Conservation (phyloP, 1,140 invertebrate genomes). For the Scaptomyza hsui region DNA sequence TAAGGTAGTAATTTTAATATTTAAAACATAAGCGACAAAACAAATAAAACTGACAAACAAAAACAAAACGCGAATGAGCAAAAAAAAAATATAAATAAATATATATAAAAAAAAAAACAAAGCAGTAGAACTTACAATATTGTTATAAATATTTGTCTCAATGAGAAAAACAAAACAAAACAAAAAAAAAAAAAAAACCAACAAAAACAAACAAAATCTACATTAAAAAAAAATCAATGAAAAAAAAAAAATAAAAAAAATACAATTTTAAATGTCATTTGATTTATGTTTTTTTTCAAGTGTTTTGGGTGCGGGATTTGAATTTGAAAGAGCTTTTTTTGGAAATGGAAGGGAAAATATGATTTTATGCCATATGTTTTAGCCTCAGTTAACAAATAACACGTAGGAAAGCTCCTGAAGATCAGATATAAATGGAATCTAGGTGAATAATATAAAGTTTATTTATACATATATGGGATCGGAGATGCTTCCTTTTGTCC, state of each 20-base stretch:
- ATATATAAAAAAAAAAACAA: constrained; percentile 29
- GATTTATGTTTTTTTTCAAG: background rate
- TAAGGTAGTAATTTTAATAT: constrained; percentile 82
- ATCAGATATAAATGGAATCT: too few relatives aligned
- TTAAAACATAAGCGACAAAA: constrained; percentile 70
- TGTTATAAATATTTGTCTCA: constrained; percentile 82
- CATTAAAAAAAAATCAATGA: constrained; percentile 61
- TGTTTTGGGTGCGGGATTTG: too few relatives aligned
- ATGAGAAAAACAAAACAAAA: constrained; percentile 59
- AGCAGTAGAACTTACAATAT: constrained; percentile 75
- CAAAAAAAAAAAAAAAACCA: constrained; percentile 23
- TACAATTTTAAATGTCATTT: constrained; percentile 11
- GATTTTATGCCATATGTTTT: too few relatives aligned
- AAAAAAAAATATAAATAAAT: constrained; percentile 24
- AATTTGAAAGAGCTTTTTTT: too few relatives aligned
- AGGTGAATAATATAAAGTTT: too few relatives aligned
- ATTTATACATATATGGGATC: too few relatives aligned
- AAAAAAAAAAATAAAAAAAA: constrained; percentile 50
- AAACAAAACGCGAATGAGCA: constrained; percentile 41
- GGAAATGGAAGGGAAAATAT: too few relatives aligned
- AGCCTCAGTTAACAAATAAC: too few relatives aligned
- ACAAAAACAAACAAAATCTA: constrained; percentile 38
- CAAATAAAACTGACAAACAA: constrained; percentile 51
- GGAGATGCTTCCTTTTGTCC: too few relatives aligned
- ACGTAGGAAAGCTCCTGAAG: too few relatives aligned